Evolutionary conservation across 2,888 invertebrate genomes (phyloP), one percentile per base, ranked within the genome.

Genomic region (Lingula anatina): DNA sequence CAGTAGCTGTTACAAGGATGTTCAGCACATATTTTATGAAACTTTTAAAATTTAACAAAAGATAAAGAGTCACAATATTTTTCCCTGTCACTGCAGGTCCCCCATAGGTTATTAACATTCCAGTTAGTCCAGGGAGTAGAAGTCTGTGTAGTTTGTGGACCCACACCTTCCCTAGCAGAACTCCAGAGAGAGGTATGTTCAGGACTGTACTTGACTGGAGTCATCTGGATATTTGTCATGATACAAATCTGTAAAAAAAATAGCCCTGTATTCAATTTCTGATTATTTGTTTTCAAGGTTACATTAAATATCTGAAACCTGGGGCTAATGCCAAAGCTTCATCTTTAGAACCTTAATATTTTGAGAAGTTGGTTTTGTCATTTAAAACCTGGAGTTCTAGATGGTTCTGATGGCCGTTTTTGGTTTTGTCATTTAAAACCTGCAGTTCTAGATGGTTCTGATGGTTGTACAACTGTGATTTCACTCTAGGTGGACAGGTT

Each of bases 41-140:
- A n/a, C 9, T 31, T 31, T 12, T 9, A n/a, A 31, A 9, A 31
- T 9, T 9, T 12, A 31, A 31, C n/a, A n/a, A 31, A n/a, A 31
- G 9, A 9, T n/a, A n/a, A n/a, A 31, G n/a, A 31, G 9, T 31
- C 9, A 31, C 9, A 31, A 12, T 12, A 12, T 12, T 12, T 31
- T 7, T 39, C 18, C 20, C 7, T 39, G 39, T 9, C 18, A 15
- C 67, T 75, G 36, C 72, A 91, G 90, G 84, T 90, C 24, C 90
- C 93, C 2, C 91, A 91, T 71, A 82, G 94, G 62, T 85, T 93
- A 55, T 86, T 94, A 3, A 87, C 87, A 4, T 86, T 90, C 64
- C 86, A 88, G 50, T 79, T 94, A 27, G 80, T 88, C 20, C 84
- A 86, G 39, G 86, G 87, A 57, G 85, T 90, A 12, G 87, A 89